Conservation (phyloP, 2,113 vertebrate genomes). For the Chamaea fasciata region DNA sequence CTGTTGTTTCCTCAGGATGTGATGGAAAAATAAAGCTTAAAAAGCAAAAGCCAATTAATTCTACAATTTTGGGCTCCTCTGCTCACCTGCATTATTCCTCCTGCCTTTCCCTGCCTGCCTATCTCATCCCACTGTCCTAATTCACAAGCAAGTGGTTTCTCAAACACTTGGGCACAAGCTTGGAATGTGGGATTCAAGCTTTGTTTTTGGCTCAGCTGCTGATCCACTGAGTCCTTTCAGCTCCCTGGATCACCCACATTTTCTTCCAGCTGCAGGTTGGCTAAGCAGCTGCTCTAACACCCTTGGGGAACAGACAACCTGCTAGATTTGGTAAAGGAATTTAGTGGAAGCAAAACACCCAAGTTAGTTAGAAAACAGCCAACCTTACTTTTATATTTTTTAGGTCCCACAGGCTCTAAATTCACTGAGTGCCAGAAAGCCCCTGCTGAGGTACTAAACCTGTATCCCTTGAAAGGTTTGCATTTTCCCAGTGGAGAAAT, state of each 20-base stretch:
- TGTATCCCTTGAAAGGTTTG: neutral
- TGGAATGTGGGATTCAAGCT: neutral
- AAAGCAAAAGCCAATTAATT: neutral
- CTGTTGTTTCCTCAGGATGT: rapidly evolving
- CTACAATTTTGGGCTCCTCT: neutral
- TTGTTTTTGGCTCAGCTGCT: neutral
- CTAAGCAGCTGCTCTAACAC: neutral
- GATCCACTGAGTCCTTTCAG: neutral
- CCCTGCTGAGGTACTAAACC: neutral
- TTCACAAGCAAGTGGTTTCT: neutral
- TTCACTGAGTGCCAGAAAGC: neutral
- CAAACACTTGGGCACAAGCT: neutral
- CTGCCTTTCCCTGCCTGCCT: neutral
- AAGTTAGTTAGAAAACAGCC: neutral
- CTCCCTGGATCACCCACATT: neutral
- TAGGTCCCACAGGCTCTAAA: neutral
- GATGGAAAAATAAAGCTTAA: neutral
- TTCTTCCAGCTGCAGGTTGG: neutral
- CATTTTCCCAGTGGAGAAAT: neutral
- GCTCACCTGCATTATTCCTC: neutral
- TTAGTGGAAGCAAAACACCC: neutral
- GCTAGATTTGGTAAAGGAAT: neutral
- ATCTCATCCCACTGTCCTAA: neutral
- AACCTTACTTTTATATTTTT: neutral
- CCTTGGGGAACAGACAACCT: neutral